These are phyloP conservation scores for Clanis bilineata DNA, from an alignment of 2,888 invertebrate genomes.

Conservation along the genomic window DNA sequence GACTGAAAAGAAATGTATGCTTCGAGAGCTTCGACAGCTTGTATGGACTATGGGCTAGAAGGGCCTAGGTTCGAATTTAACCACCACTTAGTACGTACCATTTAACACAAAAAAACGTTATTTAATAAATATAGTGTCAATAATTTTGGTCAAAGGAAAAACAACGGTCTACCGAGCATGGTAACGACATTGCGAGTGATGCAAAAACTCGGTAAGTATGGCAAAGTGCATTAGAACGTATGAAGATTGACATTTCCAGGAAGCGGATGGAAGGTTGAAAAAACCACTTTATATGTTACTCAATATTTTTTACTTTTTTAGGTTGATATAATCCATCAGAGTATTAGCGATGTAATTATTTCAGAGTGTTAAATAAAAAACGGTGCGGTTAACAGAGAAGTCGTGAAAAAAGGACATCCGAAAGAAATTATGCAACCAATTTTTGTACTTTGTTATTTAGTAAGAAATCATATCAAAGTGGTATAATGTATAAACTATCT, in stretches of 20 bases:
- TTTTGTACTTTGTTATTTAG: no score
- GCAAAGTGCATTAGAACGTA: background rate
- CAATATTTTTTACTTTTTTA: background rate
- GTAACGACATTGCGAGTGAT: background rate
- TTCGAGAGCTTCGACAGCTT: no score
- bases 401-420: background rate
- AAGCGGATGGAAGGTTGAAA: background rate
- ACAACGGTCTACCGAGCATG: background rate
- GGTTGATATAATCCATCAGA: background rate
- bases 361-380: background rate
- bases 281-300: background rate
- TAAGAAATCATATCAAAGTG: no score
- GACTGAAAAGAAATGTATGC: no score
- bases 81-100: no score
- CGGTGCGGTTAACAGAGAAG: background rate
- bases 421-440: background rate
- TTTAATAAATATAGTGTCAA: background rate
- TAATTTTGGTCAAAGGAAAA: no score
- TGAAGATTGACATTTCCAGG: conserved; percentile 6
- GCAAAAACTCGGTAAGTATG: background rate
- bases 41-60: no score
- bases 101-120: no score
- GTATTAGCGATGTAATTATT: background rate
- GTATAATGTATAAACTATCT: no score
- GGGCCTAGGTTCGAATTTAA: no score